Conservation (phyloP, 92 coral and sea anemone genomes). For the Hydrozoanthus gracilis region DNA sequence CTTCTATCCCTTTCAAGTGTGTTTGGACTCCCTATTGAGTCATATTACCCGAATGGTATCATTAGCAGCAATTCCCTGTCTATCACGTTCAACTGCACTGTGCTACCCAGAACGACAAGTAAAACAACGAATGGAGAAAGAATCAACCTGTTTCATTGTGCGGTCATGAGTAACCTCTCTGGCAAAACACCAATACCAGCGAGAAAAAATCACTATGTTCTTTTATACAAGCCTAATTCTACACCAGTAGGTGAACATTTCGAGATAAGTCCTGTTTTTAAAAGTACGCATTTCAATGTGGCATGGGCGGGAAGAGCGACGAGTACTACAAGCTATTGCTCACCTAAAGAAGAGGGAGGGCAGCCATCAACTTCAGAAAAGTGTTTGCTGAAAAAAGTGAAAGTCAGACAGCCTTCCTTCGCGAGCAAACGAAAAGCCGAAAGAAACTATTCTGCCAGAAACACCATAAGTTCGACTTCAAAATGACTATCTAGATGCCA, state of each 20-base stretch:
- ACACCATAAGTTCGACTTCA: slow-evolving; percentile 13
- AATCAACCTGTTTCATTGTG: slow-evolving; percentile 50
- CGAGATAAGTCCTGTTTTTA: slow-evolving; percentile 37
- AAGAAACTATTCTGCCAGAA: background rate
- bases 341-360: too few relatives aligned
- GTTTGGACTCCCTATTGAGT: slow-evolving; percentile 39
- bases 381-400: too few relatives aligned
- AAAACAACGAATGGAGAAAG: slow-evolving; percentile 27
- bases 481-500: slow-evolving; percentile 37
- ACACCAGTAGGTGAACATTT: background rate
- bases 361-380: too few relatives aligned
- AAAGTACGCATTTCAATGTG: slow-evolving; percentile 21
- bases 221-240: slow-evolving; percentile 34
- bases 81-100: slow-evolving; percentile 47
- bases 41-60: slow-evolving; percentile 44
- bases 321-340: background rate
- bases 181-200: slow-evolving; percentile 35
- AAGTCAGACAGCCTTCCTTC: background rate
- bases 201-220: slow-evolving; percentile 46
- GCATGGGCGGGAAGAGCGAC: slow-evolving; percentile 25
- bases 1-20: slow-evolving; percentile 50
- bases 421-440: background rate
- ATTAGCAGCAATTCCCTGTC: slow-evolving; percentile 41
- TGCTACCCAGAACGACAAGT: slow-evolving; percentile 25
- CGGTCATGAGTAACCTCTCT: slow-evolving; percentile 11